Base-by-base conservation (phyloP, 2,888 invertebrate species). In the Elgonia sp. region DNA sequence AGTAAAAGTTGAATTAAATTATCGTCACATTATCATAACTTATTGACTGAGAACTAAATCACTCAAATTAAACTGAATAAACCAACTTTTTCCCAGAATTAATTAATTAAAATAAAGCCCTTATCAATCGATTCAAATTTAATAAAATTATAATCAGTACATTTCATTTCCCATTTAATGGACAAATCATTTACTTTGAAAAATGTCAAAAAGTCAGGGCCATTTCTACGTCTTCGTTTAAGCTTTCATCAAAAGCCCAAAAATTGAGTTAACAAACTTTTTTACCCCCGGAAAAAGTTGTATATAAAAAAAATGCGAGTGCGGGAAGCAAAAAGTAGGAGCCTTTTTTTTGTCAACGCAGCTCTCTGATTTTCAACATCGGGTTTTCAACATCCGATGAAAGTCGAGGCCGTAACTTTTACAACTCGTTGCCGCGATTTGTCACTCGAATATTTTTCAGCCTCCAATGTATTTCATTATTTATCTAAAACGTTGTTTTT, bases 391-490 rank as follows among this genome's bases (percentile, higher is more conserved):
- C 75, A 18, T 62, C 46, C 76, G 63, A 62, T 40, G 42, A 72
- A 79, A 67, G 55, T 83, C 79, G 72, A 37, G 62, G 60, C 73
- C 75, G 85, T 85, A 85, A 85, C 75, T 80, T 69, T 80, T 80
- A 42, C 69, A 75, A 69, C 53, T 67, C 79, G 67, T 29, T 40
- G 18, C 29, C 70, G 55, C 62, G 75, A 87, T 87, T 87, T 79
- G 86, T 83, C 55, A 69, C 70, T 70, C 80, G 67, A 75, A 40
- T 29, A 62, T 83, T 77, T 70, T 75, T 69, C 42, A 12, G 39
- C 50, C 29, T 73, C 87, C 84, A 84, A 87, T 87, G 81, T 87
- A 81, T 87, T 87, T 87, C 72, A 87, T 84, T 87, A 87, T 87
- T 84, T 84, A 87, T 84, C 72, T 82, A 87, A 87, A 87, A 81